Evolutionary conservation across 2,113 vertebrate genomes (phyloP).

Genomic region (Thermophis baileyi): DNA sequence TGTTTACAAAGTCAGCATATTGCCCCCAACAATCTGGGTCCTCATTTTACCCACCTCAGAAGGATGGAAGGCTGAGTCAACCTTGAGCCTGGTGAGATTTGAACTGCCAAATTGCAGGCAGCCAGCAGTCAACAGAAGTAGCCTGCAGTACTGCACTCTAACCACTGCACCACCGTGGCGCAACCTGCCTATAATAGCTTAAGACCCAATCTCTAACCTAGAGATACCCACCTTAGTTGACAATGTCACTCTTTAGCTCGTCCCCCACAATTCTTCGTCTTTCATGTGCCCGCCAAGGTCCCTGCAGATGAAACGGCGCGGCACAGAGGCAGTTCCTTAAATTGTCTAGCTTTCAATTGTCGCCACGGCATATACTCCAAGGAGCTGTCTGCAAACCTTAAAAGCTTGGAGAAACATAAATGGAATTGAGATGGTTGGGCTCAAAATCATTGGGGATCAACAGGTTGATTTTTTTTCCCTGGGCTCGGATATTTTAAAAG

Average conservation of each 20-base stretch:
- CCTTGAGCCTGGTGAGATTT: too few species aligned
- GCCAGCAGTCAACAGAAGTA: too few species aligned
- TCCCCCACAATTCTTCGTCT: neutral
- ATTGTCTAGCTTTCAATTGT: neutral
- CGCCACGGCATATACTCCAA: neutral
- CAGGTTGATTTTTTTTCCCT: neutral
- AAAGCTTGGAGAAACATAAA: constrained; percentile 27
- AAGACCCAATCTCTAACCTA: neutral
- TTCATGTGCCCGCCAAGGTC: neutral
- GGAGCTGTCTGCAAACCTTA: neutral
- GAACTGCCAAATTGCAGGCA: too few species aligned
- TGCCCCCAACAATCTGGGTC: too few species aligned
- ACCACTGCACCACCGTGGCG: too few species aligned
- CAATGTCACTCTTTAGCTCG: neutral
- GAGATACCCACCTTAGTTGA: neutral
- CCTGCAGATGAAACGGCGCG: neutral
- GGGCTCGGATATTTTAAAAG: neutral
- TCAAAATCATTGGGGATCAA: neutral
- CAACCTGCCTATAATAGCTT: neutral
- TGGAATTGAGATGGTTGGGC: neutral
- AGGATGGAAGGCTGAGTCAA: too few species aligned
- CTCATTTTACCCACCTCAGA: too few species aligned
- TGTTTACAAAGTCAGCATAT: too few species aligned
- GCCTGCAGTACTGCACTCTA: too few species aligned
- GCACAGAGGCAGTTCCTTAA: neutral